Evolutionary conservation across 2,888 invertebrate species (phyloP), one percentile per base, ranked within the genome.

Genomic region (Bombylius discolor): DNA sequence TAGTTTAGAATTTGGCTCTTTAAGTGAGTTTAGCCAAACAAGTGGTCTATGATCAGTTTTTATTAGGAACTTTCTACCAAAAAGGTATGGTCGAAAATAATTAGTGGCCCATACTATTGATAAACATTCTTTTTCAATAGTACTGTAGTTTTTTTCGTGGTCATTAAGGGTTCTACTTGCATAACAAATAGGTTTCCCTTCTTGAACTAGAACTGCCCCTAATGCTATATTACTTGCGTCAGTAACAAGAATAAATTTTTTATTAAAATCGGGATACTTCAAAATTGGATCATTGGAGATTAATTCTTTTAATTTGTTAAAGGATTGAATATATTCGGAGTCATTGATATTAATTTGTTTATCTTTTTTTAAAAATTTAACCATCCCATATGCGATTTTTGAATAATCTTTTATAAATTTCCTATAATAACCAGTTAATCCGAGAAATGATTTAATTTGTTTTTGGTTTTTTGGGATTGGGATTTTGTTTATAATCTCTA

Each of bases 31-130:
- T 0, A 73, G 55, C 68, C 70, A 72, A 5, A 62, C 62, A 3
- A 72, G 53, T 1, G 70, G 70, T 52, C 65, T 60, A 56, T 73
- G 72, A 51, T 74, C 73, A 1, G 70, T 73, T 8, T 67, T 64
- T 1, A 74, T 69, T 0, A 55, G 63, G 42, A 74, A 72, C 56
- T 64, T 64, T 36, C 62, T 61, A 5, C 68, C 70, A 44, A 66
- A 69, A 5, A 71, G 23, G 45, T 70, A 70, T 6, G 68, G 68
- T 32, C 68, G 47, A 42, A 69, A 70, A 51, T 69, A 65, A 61
- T 70, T 68, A 1, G 62, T 59, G 0, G 67, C 65, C 66, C 65
- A 67, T 1, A 69, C 63, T 6, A 71, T 66, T 0, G 63, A 64
- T 47, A 70, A 51, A 3, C 70, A 51, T 59, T 71, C 69, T 49